Conservation (phyloP, 2,113 vertebrate genomes). For the Azemiops feae region DNA sequence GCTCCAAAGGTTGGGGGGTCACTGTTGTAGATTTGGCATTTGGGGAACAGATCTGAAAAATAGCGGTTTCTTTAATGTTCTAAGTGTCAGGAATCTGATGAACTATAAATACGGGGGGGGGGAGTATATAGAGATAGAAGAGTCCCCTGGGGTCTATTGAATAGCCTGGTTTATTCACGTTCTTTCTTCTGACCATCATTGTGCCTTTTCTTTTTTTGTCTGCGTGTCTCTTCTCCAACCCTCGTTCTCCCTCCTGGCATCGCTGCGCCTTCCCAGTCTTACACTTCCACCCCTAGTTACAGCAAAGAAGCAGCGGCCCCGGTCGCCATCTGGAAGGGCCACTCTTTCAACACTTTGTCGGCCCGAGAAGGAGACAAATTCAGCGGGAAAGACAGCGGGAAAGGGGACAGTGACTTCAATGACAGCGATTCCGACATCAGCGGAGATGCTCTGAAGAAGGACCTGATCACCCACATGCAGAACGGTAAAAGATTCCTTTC, state of each 20-base stretch:
- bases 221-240: neutral
- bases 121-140: no score
- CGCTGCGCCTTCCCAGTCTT: slow-evolving; percentile 71
- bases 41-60: no score
- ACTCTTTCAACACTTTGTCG: slow-evolving; percentile 90
- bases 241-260: neutral
- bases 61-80: no score
- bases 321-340: slow-evolving; percentile 92
- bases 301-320: slow-evolving; percentile 83
- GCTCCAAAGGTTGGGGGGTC: no score
- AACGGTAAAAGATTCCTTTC: slow-evolving; percentile 78
- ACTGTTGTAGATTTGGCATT: no score
- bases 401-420: slow-evolving; percentile 97
- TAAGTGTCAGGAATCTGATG: no score
- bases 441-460: slow-evolving; percentile 89
- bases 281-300: slow-evolving; percentile 80
- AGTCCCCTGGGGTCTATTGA: no score
- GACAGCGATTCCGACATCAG: slow-evolving; percentile 97
- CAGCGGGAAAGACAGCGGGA: slow-evolving; percentile 97
- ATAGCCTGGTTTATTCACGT: neutral
- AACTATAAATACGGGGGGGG: no score
- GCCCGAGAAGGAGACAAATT: slow-evolving; percentile 89
- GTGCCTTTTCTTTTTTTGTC: neutral
- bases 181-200: neutral
- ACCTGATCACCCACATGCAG: slow-evolving; percentile 86